phyloP scores from a whole-genome alignment of 2,797 vertebrate species.

The Carcharodon carcharias region DNA sequence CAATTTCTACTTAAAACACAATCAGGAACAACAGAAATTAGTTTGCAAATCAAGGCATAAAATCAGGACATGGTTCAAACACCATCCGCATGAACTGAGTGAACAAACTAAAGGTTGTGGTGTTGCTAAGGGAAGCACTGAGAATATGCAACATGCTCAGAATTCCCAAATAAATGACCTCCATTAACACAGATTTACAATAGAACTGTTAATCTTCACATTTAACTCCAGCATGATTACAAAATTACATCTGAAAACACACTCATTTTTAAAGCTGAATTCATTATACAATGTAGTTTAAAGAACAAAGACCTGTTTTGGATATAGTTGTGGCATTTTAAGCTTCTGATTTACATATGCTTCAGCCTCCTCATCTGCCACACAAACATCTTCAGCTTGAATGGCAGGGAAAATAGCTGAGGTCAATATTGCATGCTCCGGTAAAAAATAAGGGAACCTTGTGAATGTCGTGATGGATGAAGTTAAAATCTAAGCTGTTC shows the following conservation, averaged over 20 bases:
- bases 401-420: not conserved
- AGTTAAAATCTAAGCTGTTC: not conserved
- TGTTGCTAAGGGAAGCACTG: not conserved
- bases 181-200: not conserved
- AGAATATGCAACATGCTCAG: not conserved
- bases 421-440: not conserved
- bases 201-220: not conserved
- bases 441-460: not conserved
- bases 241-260: not conserved
- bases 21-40: not conserved
- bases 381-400: not conserved
- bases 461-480: not conserved
- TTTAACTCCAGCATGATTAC: not conserved
- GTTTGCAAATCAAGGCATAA: not conserved
- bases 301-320: not conserved
- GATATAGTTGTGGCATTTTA: not conserved
- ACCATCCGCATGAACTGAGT: not conserved
- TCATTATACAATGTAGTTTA: not conserved
- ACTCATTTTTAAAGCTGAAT: not conserved
- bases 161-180: not conserved
- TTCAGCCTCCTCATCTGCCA: not conserved
- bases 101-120: not conserved
- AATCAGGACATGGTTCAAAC: not conserved
- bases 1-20: not conserved
- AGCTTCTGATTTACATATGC: not conserved